Base-by-base conservation (phyloP, 2,113 vertebrate species). In the Catharus minimus region DNA sequence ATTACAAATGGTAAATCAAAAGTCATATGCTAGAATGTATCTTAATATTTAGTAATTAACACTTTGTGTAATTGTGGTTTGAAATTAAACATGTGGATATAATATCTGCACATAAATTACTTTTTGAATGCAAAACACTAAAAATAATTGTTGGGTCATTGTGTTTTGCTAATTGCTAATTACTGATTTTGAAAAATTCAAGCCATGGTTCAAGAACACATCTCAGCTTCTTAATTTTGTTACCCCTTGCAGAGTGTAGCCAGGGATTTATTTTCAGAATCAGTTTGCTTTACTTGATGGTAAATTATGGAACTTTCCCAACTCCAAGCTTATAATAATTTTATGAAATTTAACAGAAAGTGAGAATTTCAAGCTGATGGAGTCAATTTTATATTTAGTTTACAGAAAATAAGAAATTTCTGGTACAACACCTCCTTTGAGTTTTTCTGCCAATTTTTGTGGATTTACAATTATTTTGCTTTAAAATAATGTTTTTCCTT, bases 311-410 rank as follows among this genome's bases (percentile, higher is more conserved):
- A 96, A 92, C 66, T 80, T 94, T 73, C 67, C 80, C 77, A 93
- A 28, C 50, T 91, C 33, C 43, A 86, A 76, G 33, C 69, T 89
- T 83, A 76, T 92, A 93, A 97, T 92, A 91, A 96, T 82, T 95
- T 46, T 88, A 72, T 76, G 67, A 71, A 94, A 87, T 96, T 88
- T 93, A 84, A 69, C 75, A 82, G 93, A 94, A 94, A 95, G 47
- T 90, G 69, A 92, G 81, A 91, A 79, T 94, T 95, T 95, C 62
- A 90, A 85, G 58, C 84, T 90, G 91, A 92, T 80, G 55, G 46
- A 95, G 61, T 96, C 88, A 81, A 72, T 84, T 82, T 92, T 95
- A 94, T 94, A 92, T 96, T 93, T 95, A 95, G 83, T 94, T 94
- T 93, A 94, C 74, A 94, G 86, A 94, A 95, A 95, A 94, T 82